Base-by-base conservation (phyloP, 1,140 invertebrate species). In the Plectrocnemia conspersa region DNA sequence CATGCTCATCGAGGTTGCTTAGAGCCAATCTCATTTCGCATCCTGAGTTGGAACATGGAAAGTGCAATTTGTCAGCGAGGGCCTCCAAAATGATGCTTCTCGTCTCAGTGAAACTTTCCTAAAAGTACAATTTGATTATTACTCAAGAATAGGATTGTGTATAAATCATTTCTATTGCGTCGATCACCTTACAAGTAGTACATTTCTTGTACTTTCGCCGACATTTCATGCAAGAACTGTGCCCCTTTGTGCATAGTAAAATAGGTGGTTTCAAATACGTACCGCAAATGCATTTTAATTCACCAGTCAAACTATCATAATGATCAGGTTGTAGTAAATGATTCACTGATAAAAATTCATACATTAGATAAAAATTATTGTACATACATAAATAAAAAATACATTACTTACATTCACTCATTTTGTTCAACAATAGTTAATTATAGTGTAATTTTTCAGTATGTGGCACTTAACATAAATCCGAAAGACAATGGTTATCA, bases 221-320 rank as follows among this genome's bases (percentile, higher is more conserved):
- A 44, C 73, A 76, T 1, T 50, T 42, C 1, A 67, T 69, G 50
- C 73, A 76, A 9, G 70, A 64, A 48, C 74, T 72, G 52, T 76
- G 74, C 1, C 74, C 73, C 38, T 73, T 67, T 22, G 72, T 68
- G 47, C 73, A 76, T 4, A 76, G 60, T 23, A 69, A 64, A 38
- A 76, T 73, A 0, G 73, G 73, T 10, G 73, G 70, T 35, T 70
- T 68, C 69, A 76, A 71, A 54, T 73, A 76, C 25, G 65, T 66
- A 25, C 57, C 66, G 57, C 73, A 76, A 1, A 67, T 68, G 50
- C 73, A 76, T 5, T 71, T 71, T 45, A 76, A 53, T 9, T 76
- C 73, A 44, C 69, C 69, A 29, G 73, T 73, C 19, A 76, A 61
- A 40, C 72, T 72, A 55, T 65, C 67, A 59, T 76, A 76, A 60